Conservation (phyloP, 2,888 invertebrate genomes). For the Nudaria mundana region DNA sequence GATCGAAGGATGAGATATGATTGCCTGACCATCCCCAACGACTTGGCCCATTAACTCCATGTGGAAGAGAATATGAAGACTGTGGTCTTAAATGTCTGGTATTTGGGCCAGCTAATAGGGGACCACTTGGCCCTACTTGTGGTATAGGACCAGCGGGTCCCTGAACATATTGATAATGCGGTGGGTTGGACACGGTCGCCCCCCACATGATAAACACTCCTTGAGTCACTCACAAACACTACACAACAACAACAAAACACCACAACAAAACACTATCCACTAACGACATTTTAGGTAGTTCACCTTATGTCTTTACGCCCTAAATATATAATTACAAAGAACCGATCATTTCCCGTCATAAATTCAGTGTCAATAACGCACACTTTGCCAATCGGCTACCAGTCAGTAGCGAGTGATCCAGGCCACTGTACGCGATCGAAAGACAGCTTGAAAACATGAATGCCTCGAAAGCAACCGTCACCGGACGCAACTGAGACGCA, state of each 20-base stretch:
- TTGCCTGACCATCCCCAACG: slow-evolving; percentile 80
- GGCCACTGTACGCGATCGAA: slow-evolving; percentile 68
- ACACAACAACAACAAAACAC: slow-evolving; percentile 62
- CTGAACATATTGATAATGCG: slow-evolving; percentile 71
- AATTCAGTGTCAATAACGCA: slow-evolving; percentile 58
- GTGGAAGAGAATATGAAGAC: slow-evolving; percentile 78
- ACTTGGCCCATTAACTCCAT: slow-evolving; percentile 78
- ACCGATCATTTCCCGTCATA: slow-evolving; percentile 54
- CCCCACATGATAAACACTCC: slow-evolving; percentile 73
- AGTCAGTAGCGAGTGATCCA: slow-evolving; percentile 62
- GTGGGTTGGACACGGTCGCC: slow-evolving; percentile 71
- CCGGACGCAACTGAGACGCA: slow-evolving; percentile 75
- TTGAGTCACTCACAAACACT: slow-evolving; percentile 57
- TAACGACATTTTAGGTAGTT: slow-evolving; percentile 53
- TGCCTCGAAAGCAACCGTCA: slow-evolving; percentile 72
- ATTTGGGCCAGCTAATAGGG: slow-evolving; percentile 61
- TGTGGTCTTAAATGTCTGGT: slow-evolving; percentile 66
- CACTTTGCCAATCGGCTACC: slow-evolving; percentile 50
- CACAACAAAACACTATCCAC: slow-evolving; percentile 56
- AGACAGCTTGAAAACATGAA: slow-evolving; percentile 68
- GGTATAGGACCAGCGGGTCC: slow-evolving; percentile 54
- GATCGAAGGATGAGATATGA: slow-evolving; percentile 75
- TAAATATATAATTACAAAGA: slow-evolving; percentile 56
- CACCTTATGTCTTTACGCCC: slow-evolving; percentile 57
- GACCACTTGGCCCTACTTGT: slow-evolving; percentile 62